Evolutionary conservation across 2,113 vertebrate genomes (phyloP).

Genomic region (Myiopsitta monachus): DNA sequence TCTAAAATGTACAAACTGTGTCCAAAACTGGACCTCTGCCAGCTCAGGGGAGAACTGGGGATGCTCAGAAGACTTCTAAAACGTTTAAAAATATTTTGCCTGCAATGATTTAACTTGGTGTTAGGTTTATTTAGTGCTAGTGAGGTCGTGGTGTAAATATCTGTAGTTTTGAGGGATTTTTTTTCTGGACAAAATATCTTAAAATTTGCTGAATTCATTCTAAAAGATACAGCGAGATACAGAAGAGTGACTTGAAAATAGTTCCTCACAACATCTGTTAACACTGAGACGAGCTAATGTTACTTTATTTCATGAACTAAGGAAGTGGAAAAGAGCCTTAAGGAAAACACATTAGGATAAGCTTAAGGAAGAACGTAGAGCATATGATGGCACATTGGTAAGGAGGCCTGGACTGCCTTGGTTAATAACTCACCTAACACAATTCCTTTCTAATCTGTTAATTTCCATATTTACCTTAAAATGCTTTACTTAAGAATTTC

Average conservation of each 20-base stretch:
- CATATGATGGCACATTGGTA: constrained; percentile 1
- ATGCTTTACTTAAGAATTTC: constrained; percentile 44
- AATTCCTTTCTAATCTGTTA: constrained; percentile 42
- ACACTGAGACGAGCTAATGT: constrained; percentile 48
- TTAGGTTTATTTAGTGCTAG: constrained; percentile 10
- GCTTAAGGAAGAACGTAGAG: constrained; percentile 25
- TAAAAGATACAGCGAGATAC: constrained; percentile 42
- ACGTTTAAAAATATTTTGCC: constrained; percentile 4
- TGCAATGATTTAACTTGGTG: constrained; percentile 5
- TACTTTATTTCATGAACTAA: constrained; percentile 69
- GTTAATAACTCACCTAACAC: constrained; percentile 35
- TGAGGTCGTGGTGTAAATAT: constrained; percentile 9
- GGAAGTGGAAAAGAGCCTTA: constrained; percentile 65
- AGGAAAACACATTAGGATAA: constrained; percentile 67
- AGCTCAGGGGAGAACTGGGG: neutral
- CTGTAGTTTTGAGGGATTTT: neutral
- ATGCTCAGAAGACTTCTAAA: constrained; percentile 15
- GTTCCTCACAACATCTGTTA: constrained; percentile 65
- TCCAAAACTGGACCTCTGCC: constrained; percentile 16
- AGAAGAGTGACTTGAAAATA: constrained; percentile 35
- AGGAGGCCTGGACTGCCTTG: neutral
- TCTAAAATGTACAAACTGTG: neutral
- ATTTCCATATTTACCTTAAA: constrained; percentile 61
- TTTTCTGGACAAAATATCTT: neutral
- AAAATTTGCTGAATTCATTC: neutral